phyloP scores from a whole-genome alignment of 2,797 vertebrate genomes.

The Onychomys arenicola region DNA sequence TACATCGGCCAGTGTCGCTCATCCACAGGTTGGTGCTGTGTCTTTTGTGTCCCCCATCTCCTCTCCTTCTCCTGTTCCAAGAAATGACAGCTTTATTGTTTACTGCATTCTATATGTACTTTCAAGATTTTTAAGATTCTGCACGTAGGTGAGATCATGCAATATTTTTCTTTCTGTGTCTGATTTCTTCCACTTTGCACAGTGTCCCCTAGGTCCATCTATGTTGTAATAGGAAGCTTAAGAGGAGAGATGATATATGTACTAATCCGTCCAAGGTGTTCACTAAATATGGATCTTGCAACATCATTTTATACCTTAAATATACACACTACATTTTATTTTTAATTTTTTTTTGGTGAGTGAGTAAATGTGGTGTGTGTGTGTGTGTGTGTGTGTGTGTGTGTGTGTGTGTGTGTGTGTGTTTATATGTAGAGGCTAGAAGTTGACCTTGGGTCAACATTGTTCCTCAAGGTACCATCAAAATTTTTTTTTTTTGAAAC shows the following conservation, averaged over 20 bases:
- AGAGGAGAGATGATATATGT: neutral
- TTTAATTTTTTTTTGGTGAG: neutral
- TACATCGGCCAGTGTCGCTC: neutral
- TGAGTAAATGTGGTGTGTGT: neutral
- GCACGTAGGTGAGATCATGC: neutral
- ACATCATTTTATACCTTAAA: neutral
- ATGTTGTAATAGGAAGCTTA: neutral
- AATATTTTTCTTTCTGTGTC: neutral
- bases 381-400: no score
- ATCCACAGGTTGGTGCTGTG: neutral
- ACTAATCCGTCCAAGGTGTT: neutral
- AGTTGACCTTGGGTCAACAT: neutral
- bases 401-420: neutral
- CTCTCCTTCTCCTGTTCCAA: neutral
- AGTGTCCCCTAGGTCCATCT: no score
- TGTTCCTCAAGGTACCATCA: neutral
- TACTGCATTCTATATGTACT: no score
- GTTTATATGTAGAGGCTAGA: neutral
- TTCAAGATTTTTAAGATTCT: no score
- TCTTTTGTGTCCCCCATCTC: no score
- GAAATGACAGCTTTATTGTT: neutral
- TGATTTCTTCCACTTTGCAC: neutral
- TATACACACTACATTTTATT: neutral
- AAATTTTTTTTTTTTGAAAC: neutral
- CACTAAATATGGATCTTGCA: neutral